Base-by-base conservation (phyloP, 2,113 vertebrate genomes). In the Pelecanoides urinatrix region DNA sequence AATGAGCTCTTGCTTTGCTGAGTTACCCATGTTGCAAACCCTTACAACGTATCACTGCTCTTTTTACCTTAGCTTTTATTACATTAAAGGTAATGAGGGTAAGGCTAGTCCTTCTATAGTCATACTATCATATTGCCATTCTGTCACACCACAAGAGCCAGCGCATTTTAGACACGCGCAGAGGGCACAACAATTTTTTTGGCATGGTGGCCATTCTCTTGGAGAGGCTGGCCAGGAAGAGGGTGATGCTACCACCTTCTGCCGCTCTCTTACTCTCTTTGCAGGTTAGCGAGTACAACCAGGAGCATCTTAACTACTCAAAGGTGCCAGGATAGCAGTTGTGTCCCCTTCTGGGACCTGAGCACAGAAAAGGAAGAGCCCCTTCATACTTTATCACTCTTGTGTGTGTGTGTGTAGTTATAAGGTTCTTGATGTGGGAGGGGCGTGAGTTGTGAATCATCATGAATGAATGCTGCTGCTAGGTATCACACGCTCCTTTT, bases 111-210 rank as follows among this genome's bases (percentile, higher is more conserved):
- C 38, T 55, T 30, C 49, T 70, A 0, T 47, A 53, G 11, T 36
- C 16, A 10, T 30, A 6, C 36, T 52, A 38, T 52, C n/a, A 9
- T 11, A 26, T 86, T 53, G 40, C 88, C 14, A 10, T 61, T 36
- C 77, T 62, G 36, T 45, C 23, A 40, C 13, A 32, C 27, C 42
- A 30, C 15, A n/a, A 30, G 3, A 77, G 10, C 29, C 38, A 32
- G 30, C 0, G 1, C 14, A 15, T 50, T 78, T 73, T 32, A 50
- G 36, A n/a, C n/a, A 11, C 8, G 22, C 0, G 3, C 1, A 2
- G n/a, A 32, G 47, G 59, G 18, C 23, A 45, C 14, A 44, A 42
- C 13, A 59, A 4, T 44, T 50, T 67, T 72, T 87, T 62, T 61
- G 26, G 13, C 21, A 18, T 8, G 47, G 50, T 34, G 27, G 45